Evolutionary conservation across 2,888 invertebrate species (phyloP).

Genomic region (Seira ritae): DNA sequence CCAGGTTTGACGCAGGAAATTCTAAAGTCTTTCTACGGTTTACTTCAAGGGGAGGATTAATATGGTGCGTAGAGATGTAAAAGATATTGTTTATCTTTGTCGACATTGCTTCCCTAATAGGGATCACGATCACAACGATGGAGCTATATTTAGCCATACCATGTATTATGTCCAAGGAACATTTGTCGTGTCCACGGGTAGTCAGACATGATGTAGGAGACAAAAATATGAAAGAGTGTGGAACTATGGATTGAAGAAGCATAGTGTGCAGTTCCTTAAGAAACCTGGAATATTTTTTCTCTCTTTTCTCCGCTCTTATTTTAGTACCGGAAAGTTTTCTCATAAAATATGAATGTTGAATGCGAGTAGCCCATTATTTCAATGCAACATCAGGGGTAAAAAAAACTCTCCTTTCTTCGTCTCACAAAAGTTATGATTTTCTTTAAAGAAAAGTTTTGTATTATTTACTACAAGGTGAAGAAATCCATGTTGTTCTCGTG

Average conservation of each 20-base stretch:
- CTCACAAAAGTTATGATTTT: background rate
- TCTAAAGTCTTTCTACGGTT: background rate
- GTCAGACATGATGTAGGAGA: slow-evolving; percentile 52
- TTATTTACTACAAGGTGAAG: slow-evolving; percentile 11
- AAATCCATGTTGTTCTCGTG: slow-evolving; percentile 4
- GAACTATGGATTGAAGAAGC: no score
- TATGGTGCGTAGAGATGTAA: slow-evolving; percentile 8
- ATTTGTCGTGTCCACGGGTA: slow-evolving; percentile 62
- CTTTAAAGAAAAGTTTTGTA: background rate
- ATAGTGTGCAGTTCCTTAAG: slow-evolving; percentile 14
- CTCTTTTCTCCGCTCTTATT: slow-evolving; percentile 45
- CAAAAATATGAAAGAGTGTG: slow-evolving; percentile 23
- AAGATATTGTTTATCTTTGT: slow-evolving; percentile 31
- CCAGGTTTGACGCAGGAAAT: no score
- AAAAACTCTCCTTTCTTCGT: slow-evolving; percentile 8
- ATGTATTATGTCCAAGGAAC: slow-evolving; percentile 44
- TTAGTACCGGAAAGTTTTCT: slow-evolving; percentile 60
- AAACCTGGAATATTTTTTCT: slow-evolving; percentile 30
- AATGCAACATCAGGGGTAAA: slow-evolving; percentile 51
- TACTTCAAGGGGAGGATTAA: background rate
- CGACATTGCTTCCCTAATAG: background rate
- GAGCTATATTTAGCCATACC: background rate
- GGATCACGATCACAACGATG: no score
- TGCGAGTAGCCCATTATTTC: slow-evolving; percentile 62
- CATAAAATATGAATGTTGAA: slow-evolving; percentile 63